Conservation (phyloP, 2,797 vertebrate species). For the Sitta carolinensis region DNA sequence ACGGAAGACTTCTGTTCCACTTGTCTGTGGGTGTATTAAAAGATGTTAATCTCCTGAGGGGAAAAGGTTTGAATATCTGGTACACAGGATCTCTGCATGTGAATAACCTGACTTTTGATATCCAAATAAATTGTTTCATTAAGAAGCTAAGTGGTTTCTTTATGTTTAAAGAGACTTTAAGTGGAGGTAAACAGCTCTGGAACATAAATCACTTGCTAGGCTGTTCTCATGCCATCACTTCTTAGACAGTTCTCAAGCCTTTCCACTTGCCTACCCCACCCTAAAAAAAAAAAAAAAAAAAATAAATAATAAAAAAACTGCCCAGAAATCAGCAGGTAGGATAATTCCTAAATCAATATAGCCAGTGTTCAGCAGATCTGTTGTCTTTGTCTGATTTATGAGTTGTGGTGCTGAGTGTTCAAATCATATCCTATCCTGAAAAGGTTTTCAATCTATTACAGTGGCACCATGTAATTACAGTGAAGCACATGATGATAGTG, state of each 20-base stretch:
- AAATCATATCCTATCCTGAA: not conserved
- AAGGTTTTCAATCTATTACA: constrained; percentile 6
- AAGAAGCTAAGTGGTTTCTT: not conserved
- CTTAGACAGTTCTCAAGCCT: not conserved
- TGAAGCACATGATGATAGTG: constrained; percentile 24
- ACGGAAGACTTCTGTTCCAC: not conserved
- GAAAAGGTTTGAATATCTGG: not conserved
- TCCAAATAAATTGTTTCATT: not conserved
- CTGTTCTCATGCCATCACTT: not conserved
- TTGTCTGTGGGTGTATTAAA: not conserved
- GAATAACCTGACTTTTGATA: constrained; percentile 3
- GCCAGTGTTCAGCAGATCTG: not conserved
- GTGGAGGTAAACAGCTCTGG: not conserved
- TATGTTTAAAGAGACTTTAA: not conserved
- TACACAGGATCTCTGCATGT: constrained; percentile 1
- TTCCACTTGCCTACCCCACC: not conserved
- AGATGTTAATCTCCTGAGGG: constrained; percentile 1
- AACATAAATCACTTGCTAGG: not conserved
- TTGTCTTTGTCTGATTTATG: not conserved
- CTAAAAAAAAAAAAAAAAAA: not conserved
- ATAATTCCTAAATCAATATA: not conserved
- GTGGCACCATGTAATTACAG: not conserved
- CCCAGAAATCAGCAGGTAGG: not conserved
- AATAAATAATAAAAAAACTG: not conserved
- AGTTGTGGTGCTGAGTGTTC: not conserved